phyloP scores from a whole-genome alignment of 2,888 invertebrate genomes.

The Dysmachus trigonus region DNA sequence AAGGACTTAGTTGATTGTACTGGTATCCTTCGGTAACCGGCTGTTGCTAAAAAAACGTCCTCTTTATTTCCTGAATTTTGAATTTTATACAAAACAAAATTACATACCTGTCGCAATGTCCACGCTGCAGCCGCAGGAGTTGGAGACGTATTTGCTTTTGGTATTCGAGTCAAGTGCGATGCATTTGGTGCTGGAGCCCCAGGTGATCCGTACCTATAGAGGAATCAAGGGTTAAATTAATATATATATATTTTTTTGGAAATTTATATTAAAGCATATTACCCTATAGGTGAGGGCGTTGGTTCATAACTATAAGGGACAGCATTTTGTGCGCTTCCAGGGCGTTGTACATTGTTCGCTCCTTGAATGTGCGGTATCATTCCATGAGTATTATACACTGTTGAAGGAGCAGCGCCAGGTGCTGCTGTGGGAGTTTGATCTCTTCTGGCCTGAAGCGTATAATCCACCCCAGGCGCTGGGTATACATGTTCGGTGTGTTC shows the following conservation, averaged over 20 bases:
- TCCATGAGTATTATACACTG: conserved; percentile 57
- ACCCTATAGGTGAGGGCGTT: conserved; percentile 72
- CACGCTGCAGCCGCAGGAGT: conserved; percentile 75
- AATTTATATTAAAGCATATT: conserved; percentile 35
- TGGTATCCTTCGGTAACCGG: conserved; percentile 78
- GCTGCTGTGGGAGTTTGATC: conserved; percentile 58
- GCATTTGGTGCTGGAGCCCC: conserved; percentile 71
- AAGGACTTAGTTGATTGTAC: conserved; percentile 77
- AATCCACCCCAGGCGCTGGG: conserved; percentile 72
- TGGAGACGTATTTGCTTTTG: conserved; percentile 75
- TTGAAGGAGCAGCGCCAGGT: conserved; percentile 51
- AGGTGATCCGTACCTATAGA: conserved; percentile 66
- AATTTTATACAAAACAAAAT: neutral
- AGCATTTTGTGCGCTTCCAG: conserved; percentile 76
- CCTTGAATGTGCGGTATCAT: conserved; percentile 54
- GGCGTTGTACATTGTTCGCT: conserved; percentile 70
- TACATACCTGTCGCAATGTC: conserved; percentile 70
- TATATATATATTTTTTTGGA: neutral
- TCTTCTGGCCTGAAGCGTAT: conserved; percentile 71
- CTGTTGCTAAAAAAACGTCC: conserved; percentile 62
- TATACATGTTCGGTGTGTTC: conserved; percentile 59
- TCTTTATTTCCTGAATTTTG: neutral
- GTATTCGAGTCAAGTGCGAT: conserved; percentile 70
- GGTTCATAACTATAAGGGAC: conserved; percentile 77
- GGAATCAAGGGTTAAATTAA: neutral